Conservation (phyloP, 2,888 invertebrate genomes). For the Athalia rosae region DNA sequence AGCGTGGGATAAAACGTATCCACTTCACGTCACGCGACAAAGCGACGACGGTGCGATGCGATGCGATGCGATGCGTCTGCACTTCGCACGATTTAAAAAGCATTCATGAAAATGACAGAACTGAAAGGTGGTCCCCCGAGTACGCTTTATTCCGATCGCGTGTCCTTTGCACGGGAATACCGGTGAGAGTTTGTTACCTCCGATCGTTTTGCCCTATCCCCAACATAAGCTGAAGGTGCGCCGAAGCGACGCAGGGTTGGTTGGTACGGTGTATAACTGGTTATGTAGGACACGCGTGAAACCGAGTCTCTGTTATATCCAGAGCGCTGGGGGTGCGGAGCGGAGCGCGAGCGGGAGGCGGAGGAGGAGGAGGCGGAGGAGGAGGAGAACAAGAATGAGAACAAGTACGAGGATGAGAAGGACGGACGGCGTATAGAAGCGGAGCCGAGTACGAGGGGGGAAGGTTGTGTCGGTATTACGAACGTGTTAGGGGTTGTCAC, state of each 20-base stretch:
- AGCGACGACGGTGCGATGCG: too few relatives aligned
- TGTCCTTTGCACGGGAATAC: constrained; percentile 21
- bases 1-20: neutral
- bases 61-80: neutral
- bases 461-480: constrained; percentile 63
- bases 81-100: neutral
- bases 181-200: constrained; percentile 45
- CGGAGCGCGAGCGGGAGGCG: neutral
- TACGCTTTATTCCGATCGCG: constrained; percentile 32
- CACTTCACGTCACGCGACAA: too few relatives aligned
- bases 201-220: constrained; percentile 65
- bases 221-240: constrained; percentile 30
- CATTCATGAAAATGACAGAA: constrained; percentile 11
- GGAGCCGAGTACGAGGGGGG: too few relatives aligned
- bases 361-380: too few relatives aligned
- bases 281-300: constrained; percentile 47
- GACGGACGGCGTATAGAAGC: constrained; percentile 48
- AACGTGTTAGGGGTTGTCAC: constrained; percentile 70
- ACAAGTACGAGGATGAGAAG: constrained; percentile 60
- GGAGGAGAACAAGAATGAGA: constrained; percentile 53
- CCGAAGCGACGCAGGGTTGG: too few relatives aligned
- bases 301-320: constrained; percentile 35
- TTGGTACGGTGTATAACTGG: neutral
- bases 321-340: neutral
- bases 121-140: constrained; percentile 22